Base-by-base conservation (phyloP, 2,113 vertebrate species). In the Lepus americanus region DNA sequence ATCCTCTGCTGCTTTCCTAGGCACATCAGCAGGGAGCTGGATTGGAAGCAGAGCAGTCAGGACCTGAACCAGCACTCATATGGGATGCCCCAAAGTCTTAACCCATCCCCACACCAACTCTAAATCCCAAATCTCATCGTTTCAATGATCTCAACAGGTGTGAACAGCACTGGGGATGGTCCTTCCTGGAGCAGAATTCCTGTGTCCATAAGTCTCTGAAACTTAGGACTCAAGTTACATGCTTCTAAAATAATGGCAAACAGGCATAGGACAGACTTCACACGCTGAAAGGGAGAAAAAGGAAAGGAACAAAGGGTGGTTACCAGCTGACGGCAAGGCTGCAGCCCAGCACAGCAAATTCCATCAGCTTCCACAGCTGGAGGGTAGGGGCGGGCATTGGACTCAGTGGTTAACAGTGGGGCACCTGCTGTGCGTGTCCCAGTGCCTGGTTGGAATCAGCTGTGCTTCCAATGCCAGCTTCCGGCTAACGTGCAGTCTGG, bases 221-320 rank as follows among this genome's bases (percentile, higher is more conserved):
- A 73, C 39, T 39, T 73, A 73, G 53, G 72, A 63, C 79, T 51
- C 27, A 51, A 80, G 36, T 33, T 29, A 64, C 31, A 19, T 55
- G 44, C 25, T 66, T 93, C 36, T 53, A 70, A 73, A 80, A 53
- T 64, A 29, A 9, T 31, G 31, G 31, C 2, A 25, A 29, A 53
- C 23, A 39, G 39, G 53, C 39, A 39, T 63, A 31, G 19, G 25
- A 53, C 19, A 69, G 9, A 80, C 13, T 17, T 64, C 13, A 2
- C 55, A 64, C 31, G 64, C 66, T 69, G 53, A 53, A 87, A 87
- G 39, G 55, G 53, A 70, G 74, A 80, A 63, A 93, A 93, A 53
- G 51, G 23, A 17, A 23, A 64, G 77, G 55, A 63, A 77, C 55
- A 36, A 63, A 63, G 23, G 36, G 20, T 11, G 14, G 51, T 61